Evolutionary conservation across 2,888 invertebrate genomes (phyloP), one percentile per base, ranked within the genome.

Genomic region (Polydrusus pterygomalis): DNA sequence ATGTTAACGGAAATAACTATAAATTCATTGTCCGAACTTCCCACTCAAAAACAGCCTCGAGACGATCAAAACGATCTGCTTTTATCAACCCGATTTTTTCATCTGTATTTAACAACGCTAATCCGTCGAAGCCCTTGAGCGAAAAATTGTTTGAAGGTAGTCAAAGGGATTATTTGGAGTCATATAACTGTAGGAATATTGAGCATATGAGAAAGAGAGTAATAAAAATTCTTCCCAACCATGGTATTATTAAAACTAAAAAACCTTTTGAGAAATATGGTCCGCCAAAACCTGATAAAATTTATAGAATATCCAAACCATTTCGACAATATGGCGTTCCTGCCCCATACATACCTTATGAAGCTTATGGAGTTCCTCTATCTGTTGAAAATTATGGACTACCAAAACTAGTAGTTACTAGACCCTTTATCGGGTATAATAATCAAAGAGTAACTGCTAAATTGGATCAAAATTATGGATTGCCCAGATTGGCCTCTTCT

Each of bases 41-140:
- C 54, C 3, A 13, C 54, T 5, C 9, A n/a, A 40, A 60, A 15
- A 15, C 1, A 38, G 9, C 11, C 38, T 10, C 3, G n/a, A 60
- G 11, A 30, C 38, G 60, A 60, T 7, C 60, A 34, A 60, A 60
- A 38, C 13, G 78, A 68, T 87, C 85, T 86, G 10, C 49, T 30
- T n/a, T 17, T 15, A 15, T 9, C 20, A 70, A 70, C 51, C 70
- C 70, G 0, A 70, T 70, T 10, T 70, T 70, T 38, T 11, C 45
- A 2, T 62, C 70, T 10, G 70, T 70, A 20, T 70, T 70, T 45
- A 34, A 49, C 15, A 38, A 68, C 11, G 62, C 17, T 25, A 38
- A 60, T 25, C 18, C 13, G 1, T 62, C 70, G 5, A 62, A 60
- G 38, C 38, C 70, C 7, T 63, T 70, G 6, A 18, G 7, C 2